Evolutionary conservation across 2,888 invertebrate species (phyloP).

Genomic region (Dicranocentrus wangi): DNA sequence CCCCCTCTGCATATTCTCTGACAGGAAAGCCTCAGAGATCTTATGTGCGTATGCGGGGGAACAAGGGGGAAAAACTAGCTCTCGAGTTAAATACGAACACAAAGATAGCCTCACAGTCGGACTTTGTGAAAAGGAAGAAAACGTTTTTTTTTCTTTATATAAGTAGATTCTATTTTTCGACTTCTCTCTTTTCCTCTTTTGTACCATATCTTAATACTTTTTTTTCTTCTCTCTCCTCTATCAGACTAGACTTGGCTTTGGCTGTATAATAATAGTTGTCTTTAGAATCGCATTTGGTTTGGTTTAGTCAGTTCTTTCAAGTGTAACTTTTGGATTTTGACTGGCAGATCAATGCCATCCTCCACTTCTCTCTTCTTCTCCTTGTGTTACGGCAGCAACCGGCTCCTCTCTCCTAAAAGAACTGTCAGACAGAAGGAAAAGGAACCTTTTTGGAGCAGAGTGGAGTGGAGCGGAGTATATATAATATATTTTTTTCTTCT

Average conservation of each 20-base stretch:
- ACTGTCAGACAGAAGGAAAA: constrained; percentile 44
- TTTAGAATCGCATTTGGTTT: constrained; percentile 17
- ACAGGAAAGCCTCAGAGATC: constrained; percentile 60
- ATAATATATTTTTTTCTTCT: constrained; percentile 24
- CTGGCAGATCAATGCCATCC: constrained; percentile 64
- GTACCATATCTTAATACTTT: not conserved
- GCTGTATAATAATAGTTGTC: too few species aligned
- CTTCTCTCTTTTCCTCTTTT: not conserved
- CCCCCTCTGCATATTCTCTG: constrained; percentile 48
- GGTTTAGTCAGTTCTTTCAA: constrained; percentile 52
- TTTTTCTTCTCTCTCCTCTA: constrained; percentile 3
- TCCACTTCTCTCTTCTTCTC: constrained; percentile 30
- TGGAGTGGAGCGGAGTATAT: too few species aligned
- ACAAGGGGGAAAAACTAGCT: not conserved
- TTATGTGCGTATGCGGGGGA: constrained; percentile 24
- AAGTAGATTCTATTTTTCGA: not conserved
- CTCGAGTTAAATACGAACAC: not conserved
- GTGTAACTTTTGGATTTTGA: constrained; percentile 60
- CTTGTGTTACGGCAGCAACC: too few species aligned
- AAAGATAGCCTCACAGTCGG: constrained; percentile 7
- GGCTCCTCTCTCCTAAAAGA: constrained; percentile 25
- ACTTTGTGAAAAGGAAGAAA: constrained; percentile 12
- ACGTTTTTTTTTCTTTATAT: constrained; percentile 12
- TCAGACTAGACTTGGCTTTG: too few species aligned
- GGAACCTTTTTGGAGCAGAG: too few species aligned